Conservation (phyloP, 2,113 vertebrate species). For the Myrmecophaga tridactyla region DNA sequence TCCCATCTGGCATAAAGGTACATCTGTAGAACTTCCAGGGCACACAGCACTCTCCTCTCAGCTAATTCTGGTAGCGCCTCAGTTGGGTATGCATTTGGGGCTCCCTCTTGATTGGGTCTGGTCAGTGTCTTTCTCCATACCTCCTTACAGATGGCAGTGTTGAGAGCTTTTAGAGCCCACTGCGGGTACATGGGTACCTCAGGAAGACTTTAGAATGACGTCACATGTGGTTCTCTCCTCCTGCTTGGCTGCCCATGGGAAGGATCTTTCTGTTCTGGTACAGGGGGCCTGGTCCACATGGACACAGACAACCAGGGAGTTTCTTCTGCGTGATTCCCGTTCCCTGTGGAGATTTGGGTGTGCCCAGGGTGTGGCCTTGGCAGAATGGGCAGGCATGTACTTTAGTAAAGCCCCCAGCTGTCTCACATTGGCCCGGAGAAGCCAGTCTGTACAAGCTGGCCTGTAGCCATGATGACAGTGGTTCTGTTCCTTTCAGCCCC, state of each 20-base stretch:
- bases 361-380: neutral
- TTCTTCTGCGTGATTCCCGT: neutral
- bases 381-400: neutral
- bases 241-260: neutral
- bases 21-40: neutral
- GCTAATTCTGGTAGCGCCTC: neutral
- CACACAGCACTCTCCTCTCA: neutral
- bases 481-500: constrained; percentile 10
- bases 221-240: neutral
- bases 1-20: neutral
- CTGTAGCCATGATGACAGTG: neutral
- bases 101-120: neutral
- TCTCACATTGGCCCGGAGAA: neutral
- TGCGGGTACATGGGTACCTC: neutral
- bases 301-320: neutral
- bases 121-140: neutral
- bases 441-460: constrained; percentile 44
- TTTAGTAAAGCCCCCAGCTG: neutral
- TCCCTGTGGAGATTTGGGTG: neutral
- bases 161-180: neutral
- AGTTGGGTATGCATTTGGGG: neutral
- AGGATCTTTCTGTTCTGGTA: constrained; percentile 25
- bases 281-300: neutral
- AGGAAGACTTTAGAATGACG: neutral
- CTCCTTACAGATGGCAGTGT: neutral